These are phyloP conservation scores for Spea hammondii DNA, from an alignment of 2,797 vertebrate genomes.

Conservation along the genomic window DNA sequence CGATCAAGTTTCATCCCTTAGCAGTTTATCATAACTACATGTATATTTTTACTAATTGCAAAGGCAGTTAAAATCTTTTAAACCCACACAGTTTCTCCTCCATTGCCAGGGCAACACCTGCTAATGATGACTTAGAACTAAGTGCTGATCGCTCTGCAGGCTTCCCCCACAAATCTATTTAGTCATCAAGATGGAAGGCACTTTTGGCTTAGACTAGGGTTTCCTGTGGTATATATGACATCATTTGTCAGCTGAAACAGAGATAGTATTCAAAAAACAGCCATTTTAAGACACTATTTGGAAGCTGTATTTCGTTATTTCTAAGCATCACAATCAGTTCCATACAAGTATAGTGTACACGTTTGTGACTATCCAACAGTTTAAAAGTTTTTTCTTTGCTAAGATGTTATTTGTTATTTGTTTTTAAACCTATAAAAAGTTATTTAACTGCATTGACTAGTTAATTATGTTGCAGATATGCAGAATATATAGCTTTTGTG, in stretches of 20 bases:
- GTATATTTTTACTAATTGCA: constrained; percentile 3
- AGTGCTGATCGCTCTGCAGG: constrained; percentile 35
- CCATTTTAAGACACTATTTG: no score
- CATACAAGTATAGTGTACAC: no score
- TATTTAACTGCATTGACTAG: no score
- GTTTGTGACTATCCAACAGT: no score
- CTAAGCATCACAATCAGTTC: background rate
- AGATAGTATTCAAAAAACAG: no score
- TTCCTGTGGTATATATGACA: constrained; percentile 31
- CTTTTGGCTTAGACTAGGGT: constrained; percentile 18
- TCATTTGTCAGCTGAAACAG: background rate
- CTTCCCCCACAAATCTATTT: constrained; percentile 41
- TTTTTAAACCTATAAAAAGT: no score
- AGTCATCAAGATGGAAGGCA: constrained; percentile 30
- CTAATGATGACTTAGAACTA: constrained; percentile 42
- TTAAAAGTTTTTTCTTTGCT: no score
- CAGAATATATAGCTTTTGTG: no score
- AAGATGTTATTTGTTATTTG: no score
- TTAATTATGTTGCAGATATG: no score
- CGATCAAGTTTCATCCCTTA: background rate
- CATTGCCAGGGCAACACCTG: constrained; percentile 49
- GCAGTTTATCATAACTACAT: background rate
- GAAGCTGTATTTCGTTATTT: background rate
- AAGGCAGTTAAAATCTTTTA: constrained; percentile 25
- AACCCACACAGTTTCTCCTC: constrained; percentile 45